Evolutionary conservation across 2,113 vertebrate genomes (phyloP).

Genomic region (Albula goreensis): DNA sequence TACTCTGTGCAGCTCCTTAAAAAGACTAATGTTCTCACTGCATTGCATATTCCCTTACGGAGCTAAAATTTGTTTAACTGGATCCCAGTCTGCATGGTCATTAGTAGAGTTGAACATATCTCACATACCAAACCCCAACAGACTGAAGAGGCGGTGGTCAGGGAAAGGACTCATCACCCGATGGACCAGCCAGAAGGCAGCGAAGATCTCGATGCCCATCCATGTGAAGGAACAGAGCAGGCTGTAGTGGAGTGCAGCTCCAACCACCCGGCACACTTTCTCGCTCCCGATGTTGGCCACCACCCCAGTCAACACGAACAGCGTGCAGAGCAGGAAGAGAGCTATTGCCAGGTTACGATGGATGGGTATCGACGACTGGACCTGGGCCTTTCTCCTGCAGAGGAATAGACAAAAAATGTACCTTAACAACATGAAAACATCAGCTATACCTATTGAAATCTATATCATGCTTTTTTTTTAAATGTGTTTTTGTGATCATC

Average conservation of each 20-base stretch:
- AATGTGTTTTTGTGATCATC: too few species aligned
- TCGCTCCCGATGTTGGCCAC: conserved; percentile 57
- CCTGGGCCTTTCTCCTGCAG: conserved; percentile 38
- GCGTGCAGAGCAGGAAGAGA: conserved; percentile 55
- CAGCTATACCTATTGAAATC: too few species aligned
- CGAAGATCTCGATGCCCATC: conserved; percentile 72
- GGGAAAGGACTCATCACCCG: conserved; percentile 57
- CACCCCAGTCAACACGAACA: conserved; percentile 65
- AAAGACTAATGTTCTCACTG: too few species aligned
- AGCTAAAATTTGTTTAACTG: too few species aligned
- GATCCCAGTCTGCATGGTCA: too few species aligned
- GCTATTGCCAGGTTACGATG: conserved; percentile 63
- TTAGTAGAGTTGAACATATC: too few species aligned
- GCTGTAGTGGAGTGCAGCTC: conserved; percentile 61
- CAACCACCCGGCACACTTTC: conserved; percentile 51
- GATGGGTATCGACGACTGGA: conserved; percentile 55
- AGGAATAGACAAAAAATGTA: background rate
- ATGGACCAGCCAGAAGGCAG: conserved; percentile 70
- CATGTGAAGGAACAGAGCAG: conserved; percentile 68
- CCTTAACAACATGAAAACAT: background rate
- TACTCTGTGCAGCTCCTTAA: too few species aligned
- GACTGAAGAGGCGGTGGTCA: conserved; percentile 51
- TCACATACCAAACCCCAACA: conserved; percentile 68
- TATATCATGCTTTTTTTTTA: too few species aligned
- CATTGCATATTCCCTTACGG: too few species aligned